Base-by-base conservation (phyloP, 2,888 invertebrate species). In the Nymphalis polychloros region DNA sequence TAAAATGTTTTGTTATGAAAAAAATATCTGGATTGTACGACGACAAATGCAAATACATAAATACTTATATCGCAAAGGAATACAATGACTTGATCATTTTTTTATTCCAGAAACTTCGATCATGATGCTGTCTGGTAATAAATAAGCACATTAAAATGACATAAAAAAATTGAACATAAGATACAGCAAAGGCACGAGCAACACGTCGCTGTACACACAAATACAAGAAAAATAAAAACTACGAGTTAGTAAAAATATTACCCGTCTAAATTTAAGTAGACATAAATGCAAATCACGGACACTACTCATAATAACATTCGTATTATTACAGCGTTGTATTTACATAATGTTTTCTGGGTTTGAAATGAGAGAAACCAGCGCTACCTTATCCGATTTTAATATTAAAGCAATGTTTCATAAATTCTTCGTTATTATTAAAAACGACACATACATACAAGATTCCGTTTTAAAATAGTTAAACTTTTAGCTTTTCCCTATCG, bases 281-380 rank as follows among this genome's bases (percentile, higher is more conserved):
- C 53, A 31, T 27, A 17, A 55, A 55, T 55, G 53, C 53, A 31
- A 55, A 55, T 55, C 53, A 55, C 53, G 53, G 31, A 55, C 27
- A 27, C 27, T 55, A 31, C 53, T 55, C 53, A 16, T 55, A 55
- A 55, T 55, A 31, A 31, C 27, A 31, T 55, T 55, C 31, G 53
- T 55, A 17, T 55, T 27, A 55, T 31, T 55, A 55, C 52, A 52
- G 50, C 50, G 55, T n/a, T 19, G 19, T 41, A 57, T 57, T 31
- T 41, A 19, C 57, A 57, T 57, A 41, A 57, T 31, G 53, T 27
- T 35, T 49, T 17, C 35, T 19, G 50, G 17, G 19, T 57, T 35
- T 35, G 35, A 19, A 57, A 10, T 13, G 27, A 19, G 35, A 41
- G 57, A 57, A 27, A 16, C 57, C 19, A 35, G n/a, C 57, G 27